Base-by-base conservation (phyloP, 1,140 invertebrate genomes). In the Aricia agestis region DNA sequence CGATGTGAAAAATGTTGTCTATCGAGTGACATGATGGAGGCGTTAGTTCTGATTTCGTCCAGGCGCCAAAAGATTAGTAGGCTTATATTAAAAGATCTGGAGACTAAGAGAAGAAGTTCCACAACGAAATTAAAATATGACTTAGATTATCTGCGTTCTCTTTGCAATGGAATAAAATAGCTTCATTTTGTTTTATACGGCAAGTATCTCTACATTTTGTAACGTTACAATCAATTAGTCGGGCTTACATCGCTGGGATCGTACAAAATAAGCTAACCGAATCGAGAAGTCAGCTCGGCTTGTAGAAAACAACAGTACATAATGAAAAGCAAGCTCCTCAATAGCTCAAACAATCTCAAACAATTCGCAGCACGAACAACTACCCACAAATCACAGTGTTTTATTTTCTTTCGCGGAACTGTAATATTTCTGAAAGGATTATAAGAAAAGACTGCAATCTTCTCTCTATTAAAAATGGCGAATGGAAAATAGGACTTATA, bases 381-480 rank as follows among this genome's bases (percentile, higher is more conserved):
- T 52, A 52, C 10, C 45, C 45, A 52, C 45, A 52, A 52, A 52
- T 52, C 45, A 52, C 13, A 13, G 45, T 52, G 45, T 15, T 52
- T 52, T 52, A 52, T 52, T 52, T 52, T 52, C 45, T 15, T 52
- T 52, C 45, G 45, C 45, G 4, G 45, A 52, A 52, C 45, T 52
- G 45, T 52, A 52, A 52, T 52, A 52, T 52, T 52, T 52, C 45
- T 52, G 45, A 52, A 52, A 52, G 45, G 45, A 52, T 52, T 52
- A 52, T 52, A 52, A 52, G 45, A 52, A 52, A 52, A 52, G 45
- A 52, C 45, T 52, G 45, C 45, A 52, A 52, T 52, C 45, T 52
- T 52, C 45, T 15, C 45, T 52, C 45, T 52, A 52, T 52, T 52
- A 52, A 52, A 52, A 52, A 52, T 52, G 45, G 45, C 45, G 45